These are phyloP conservation scores for Lytechinus variegatus DNA, from an alignment of 35 echinoderm and acorn worm genomes.

Conservation along the genomic window DNA sequence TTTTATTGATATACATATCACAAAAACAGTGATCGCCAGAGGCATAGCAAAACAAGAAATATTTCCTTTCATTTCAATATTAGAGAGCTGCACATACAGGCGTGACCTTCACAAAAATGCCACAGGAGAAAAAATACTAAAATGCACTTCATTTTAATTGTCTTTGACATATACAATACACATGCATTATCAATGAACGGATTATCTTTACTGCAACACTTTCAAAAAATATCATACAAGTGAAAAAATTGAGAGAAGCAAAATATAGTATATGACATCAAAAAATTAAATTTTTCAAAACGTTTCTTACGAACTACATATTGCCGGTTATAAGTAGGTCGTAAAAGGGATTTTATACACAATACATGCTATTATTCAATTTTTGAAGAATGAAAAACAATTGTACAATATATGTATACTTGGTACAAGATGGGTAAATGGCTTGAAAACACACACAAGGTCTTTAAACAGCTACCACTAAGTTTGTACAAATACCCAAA, in stretches of 20 bases:
- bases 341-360: conserved; percentile 39
- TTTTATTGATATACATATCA: conserved; percentile 38
- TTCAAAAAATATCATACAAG: conserved; percentile 46
- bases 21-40: conserved; percentile 39
- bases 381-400: conserved; percentile 50
- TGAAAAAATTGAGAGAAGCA: background rate
- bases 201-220: conserved; percentile 15
- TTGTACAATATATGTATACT: conserved; percentile 39
- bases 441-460: conserved; percentile 49
- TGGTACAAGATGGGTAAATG: conserved; percentile 7
- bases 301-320: conserved; percentile 42
- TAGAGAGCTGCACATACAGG: conserved; percentile 32
- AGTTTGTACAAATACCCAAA: conserved; percentile 36
- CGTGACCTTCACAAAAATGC: conserved; percentile 45
- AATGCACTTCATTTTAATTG: conserved; percentile 45
- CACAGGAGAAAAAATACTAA: conserved; percentile 45
- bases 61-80: conserved; percentile 49
- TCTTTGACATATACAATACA: conserved; percentile 36
- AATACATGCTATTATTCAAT: conserved; percentile 49
- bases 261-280: background rate
- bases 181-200: conserved; percentile 19
- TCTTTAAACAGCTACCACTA: conserved; percentile 35
- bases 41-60: conserved; percentile 44
- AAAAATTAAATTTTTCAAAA: conserved; percentile 45
- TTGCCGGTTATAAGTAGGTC: conserved; percentile 52